Evolutionary conservation across 1,140 invertebrate genomes (phyloP), one percentile per base, ranked within the genome.

Genomic region (Lycorma delicatula): DNA sequence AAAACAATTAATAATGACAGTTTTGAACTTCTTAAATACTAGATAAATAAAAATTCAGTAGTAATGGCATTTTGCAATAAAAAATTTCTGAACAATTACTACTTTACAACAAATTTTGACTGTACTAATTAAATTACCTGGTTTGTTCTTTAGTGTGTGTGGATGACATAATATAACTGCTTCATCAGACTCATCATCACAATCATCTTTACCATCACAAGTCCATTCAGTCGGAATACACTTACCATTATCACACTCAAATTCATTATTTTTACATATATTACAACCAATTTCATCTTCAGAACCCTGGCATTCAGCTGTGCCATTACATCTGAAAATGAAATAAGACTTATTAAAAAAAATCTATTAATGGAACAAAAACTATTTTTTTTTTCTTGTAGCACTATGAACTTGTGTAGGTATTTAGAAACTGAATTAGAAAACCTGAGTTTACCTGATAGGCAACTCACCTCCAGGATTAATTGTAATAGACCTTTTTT

Each of bases 131-230:
- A n/a, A n/a, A n/a, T n/a, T n/a, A n/a, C n/a, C n/a, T n/a, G n/a
- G n/a, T n/a, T n/a, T n/a, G n/a, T n/a, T n/a, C n/a, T n/a, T n/a
- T n/a, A n/a, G n/a, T n/a, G n/a, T n/a, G n/a, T n/a, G n/a, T n/a
- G n/a, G n/a, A n/a, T n/a, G n/a, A 38, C 55, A 60, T 25, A 60
- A 4, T 4, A 22, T 20, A 16, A 36, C 23, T 11, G 72, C 55
- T 72, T 88, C 86, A 69, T 88, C 86, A 49, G 79, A 79, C 36
- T 74, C 72, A 68, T 87, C 86, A 0, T 63, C 63, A 68, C 86
- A 88, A 68, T 88, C 84, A 53, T 76, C 70, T 1, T 53, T 56
- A 22, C 78, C 77, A 66, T 88, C 84, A 68, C 86, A 88, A 51
- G 73, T 70, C 81, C 83, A 86, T 48, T 78, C 68, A 1, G 69